Percentiles rank a stretch among this genome's conserved stretches.
phyloP scores from a whole-genome alignment of 2,888 invertebrate genomes.

The Petrolisthes manimaculis region DNA sequence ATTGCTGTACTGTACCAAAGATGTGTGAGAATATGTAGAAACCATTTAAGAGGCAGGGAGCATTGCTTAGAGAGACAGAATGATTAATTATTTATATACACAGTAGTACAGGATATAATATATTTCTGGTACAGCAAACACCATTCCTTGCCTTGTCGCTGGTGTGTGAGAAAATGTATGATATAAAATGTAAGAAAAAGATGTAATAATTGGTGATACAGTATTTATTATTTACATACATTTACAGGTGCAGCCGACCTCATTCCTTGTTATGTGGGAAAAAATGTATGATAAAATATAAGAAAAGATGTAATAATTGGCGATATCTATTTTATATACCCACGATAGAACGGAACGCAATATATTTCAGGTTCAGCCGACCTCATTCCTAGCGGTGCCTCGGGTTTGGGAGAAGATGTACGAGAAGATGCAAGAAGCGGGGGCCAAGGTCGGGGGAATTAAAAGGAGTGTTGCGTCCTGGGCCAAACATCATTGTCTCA shows the following conservation, averaged over 20 bases:
- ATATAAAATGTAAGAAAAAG: too few relatives aligned
- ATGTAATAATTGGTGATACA: too few relatives aligned
- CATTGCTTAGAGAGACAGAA: too few relatives aligned
- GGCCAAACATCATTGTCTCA: constrained; percentile 81
- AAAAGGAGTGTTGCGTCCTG: constrained; percentile 81
- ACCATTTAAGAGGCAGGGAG: too few relatives aligned
- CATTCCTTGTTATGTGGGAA: background rate
- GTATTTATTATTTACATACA: background rate
- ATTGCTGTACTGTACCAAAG: too few relatives aligned
- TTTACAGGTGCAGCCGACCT: background rate
- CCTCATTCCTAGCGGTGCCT: constrained; percentile 88
- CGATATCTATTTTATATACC: background rate
- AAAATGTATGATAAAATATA: background rate
- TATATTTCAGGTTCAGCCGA: constrained; percentile 73
- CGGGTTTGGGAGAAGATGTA: constrained; percentile 94
- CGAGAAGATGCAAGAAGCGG: constrained; percentile 85
- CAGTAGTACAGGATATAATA: too few relatives aligned
- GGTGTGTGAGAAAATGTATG: too few relatives aligned
- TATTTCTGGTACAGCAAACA: too few relatives aligned
- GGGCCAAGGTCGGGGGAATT: constrained; percentile 78
- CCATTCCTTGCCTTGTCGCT: too few relatives aligned
- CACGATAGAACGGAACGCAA: background rate
- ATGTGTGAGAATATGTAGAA: too few relatives aligned
- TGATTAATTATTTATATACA: too few relatives aligned
- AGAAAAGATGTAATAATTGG: background rate